Evolutionary conservation across 2,797 vertebrate species (phyloP).

Genomic region (Manis javanica): DNA sequence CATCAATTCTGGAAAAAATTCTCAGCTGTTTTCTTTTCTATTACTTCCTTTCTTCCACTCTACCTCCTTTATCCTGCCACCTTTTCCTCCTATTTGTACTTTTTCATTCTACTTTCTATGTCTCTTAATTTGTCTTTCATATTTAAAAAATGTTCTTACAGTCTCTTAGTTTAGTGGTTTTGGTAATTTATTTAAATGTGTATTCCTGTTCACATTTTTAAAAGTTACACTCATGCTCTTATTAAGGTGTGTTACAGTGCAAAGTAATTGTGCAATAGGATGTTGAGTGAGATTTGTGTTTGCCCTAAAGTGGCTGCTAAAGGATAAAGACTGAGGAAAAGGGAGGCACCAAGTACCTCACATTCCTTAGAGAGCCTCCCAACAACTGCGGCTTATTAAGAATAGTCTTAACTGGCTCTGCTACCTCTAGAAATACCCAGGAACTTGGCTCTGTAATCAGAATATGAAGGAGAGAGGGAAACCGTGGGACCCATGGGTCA

Average conservation of each 20-base stretch:
- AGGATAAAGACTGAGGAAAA: background rate
- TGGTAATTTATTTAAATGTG: background rate
- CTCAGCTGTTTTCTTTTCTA: background rate
- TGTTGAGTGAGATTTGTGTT: background rate
- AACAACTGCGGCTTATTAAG: background rate
- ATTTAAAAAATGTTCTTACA: background rate
- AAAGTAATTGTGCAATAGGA: background rate
- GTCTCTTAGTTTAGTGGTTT: background rate
- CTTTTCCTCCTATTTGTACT: background rate
- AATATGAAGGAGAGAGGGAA: background rate
- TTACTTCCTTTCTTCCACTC: background rate
- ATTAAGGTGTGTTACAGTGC: background rate
- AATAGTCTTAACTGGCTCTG: background rate
- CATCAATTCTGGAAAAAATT: background rate
- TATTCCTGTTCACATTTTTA: background rate
- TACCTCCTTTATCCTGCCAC: background rate
- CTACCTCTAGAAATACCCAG: background rate
- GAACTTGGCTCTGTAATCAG: background rate
- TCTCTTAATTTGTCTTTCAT: background rate
- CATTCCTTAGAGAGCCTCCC: background rate
- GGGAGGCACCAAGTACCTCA: background rate
- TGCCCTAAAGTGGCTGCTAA: background rate
- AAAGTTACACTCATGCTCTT: background rate
- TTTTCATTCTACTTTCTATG: background rate
- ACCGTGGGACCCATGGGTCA: background rate